Base-by-base conservation (phyloP, 2,888 invertebrate species). In the Drosophila anceps region DNA sequence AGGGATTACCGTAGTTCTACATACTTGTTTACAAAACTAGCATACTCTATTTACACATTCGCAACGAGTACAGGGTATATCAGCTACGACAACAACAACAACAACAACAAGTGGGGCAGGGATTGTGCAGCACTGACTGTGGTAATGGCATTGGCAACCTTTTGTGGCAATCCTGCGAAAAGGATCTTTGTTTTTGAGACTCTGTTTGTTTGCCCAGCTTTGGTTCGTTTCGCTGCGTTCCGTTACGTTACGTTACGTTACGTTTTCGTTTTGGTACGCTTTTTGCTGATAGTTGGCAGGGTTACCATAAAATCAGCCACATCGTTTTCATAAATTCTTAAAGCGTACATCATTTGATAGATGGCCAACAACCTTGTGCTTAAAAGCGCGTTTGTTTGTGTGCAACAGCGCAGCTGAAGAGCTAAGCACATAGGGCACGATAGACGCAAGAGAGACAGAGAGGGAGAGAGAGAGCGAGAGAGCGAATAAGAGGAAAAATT, bases 71-170 rank as follows among this genome's bases (percentile, higher is more conserved):
- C 20, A 35, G 53, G 51, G 35, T 50, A 53, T 63, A 60, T 65
- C 50, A 72, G 18, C 18, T 18, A 63, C 63, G 68, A 63, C 60
- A 78, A 61, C 48, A 39, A 18, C 39, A 69, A 53, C 51, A 75
- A 65, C 48, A 64, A 61, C 66, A 70, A 55, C 46, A 70, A 57
- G 54, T 48, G 61, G 48, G 70, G 44, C 65, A 46, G 39, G 60
- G 54, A 64, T 66, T 66, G 71, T 71, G 70, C 70, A 60, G 55
- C 65, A 53, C 55, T 29, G 69, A 62, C 67, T 76, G 82, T 86
- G 87, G 84, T 87, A 86, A 87, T 86, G 84, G 84, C 84, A 84
- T 85, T 85, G 83, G 79, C 75, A 85, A 76, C 83, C 82, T 83
- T 84, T 81, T 63, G 70, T 44, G 63, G 68, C 79, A 68, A 58